Evolutionary conservation across 2,113 vertebrate species (phyloP).

Genomic region (Zosterops lateralis): DNA sequence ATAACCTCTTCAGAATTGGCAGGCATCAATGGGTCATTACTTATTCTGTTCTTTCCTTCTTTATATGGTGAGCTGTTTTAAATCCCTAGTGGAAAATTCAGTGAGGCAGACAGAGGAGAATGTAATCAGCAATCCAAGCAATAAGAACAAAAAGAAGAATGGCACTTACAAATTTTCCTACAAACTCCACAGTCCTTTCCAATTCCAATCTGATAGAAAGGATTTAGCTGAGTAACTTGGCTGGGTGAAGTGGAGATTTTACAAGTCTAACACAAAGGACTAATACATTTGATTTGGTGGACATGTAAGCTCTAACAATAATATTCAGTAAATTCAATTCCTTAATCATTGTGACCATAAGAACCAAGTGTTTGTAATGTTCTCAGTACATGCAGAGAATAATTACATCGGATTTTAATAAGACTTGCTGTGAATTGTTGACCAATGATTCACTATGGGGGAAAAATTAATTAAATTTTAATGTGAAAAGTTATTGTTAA

Average conservation of each 20-base stretch:
- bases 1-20: constrained; percentile 64
- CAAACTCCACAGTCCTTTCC: constrained; percentile 49
- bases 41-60: constrained; percentile 64
- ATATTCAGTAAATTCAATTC: constrained; percentile 52
- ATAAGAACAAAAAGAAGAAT: constrained; percentile 56
- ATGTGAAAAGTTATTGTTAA: constrained; percentile 47
- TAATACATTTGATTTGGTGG: constrained; percentile 23
- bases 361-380: constrained; percentile 53
- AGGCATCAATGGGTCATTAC: constrained; percentile 55
- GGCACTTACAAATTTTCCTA: constrained; percentile 44
- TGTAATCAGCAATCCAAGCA: constrained; percentile 37
- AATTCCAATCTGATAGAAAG: constrained; percentile 57
- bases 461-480: constrained; percentile 58
- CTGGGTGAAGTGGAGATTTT: constrained; percentile 11
- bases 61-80: constrained; percentile 26
- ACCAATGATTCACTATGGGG: constrained; percentile 39
- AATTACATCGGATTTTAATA: constrained; percentile 62
- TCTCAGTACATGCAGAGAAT: constrained; percentile 21
- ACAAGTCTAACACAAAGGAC: constrained; percentile 32
- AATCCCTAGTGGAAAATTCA: constrained; percentile 47
- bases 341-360: constrained; percentile 52
- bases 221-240: constrained; percentile 53
- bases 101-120: constrained; percentile 29
- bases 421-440: constrained; percentile 58
- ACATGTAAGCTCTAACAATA: constrained; percentile 32